Evolutionary conservation across 2,888 invertebrate species (phyloP).

Genomic region (Acanthosepion lycidas): DNA sequence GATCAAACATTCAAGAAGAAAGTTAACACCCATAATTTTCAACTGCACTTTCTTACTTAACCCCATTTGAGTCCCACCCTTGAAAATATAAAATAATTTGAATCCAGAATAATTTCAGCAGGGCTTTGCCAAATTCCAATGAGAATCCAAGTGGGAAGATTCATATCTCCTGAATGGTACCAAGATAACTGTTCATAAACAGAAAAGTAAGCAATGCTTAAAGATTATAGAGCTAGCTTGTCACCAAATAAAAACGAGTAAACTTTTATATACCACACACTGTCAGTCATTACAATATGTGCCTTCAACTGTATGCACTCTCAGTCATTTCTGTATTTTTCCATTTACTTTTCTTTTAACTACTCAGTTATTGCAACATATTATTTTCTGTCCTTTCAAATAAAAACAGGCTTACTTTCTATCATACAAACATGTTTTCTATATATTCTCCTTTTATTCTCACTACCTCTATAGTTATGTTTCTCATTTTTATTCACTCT

Average conservation of each 20-base stretch:
- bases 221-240: background rate
- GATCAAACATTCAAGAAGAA: no score
- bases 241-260: background rate
- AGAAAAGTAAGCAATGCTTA: background rate
- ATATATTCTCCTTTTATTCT: background rate
- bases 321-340: background rate
- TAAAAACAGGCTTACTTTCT: background rate
- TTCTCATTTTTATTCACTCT: background rate
- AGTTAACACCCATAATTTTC: no score
- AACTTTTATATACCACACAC: background rate
- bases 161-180: constrained; percentile 6
- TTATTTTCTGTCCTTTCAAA: background rate
- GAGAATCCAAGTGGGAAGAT: background rate
- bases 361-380: no score
- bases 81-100: no score
- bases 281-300: background rate
- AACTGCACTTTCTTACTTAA: no score
- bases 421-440: no score
- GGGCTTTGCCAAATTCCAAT: background rate
- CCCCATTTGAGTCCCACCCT: no score
- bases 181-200: background rate
- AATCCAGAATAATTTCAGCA: background rate
- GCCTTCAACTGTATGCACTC: background rate
- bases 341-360: background rate
- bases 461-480: background rate